Conservation (phyloP, 2,797 vertebrate genomes). For the Siniperca undulata region DNA sequence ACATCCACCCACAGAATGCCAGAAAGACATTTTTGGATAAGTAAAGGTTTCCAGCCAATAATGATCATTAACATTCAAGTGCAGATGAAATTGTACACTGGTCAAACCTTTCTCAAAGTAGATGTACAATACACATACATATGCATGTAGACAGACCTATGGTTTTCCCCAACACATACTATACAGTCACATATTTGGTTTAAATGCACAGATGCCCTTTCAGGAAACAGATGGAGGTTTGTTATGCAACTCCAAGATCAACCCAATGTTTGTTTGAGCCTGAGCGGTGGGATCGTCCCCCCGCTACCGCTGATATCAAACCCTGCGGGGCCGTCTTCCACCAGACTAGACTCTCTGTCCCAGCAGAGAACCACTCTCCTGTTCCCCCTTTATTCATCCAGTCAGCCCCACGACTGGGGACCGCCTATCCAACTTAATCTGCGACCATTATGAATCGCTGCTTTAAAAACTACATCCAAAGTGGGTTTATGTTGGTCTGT, state of each 20-base stretch:
- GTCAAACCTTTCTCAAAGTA: conserved; percentile 18
- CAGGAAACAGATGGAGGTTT: conserved; percentile 58
- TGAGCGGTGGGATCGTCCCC: conserved; percentile 43
- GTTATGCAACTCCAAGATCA: conserved; percentile 46
- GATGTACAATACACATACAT: conserved; percentile 11
- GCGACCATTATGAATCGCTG: conserved; percentile 52
- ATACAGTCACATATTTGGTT: conserved; percentile 19
- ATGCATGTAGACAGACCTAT: conserved; percentile 21
- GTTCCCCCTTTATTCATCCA: conserved; percentile 55
- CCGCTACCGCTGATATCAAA: conserved; percentile 57
- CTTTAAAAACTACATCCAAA: conserved; percentile 64
- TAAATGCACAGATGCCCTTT: conserved; percentile 64
- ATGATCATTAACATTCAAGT: background rate
- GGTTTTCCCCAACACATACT: conserved; percentile 13
- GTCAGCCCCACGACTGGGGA: conserved; percentile 39
- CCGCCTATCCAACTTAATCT: conserved; percentile 35
- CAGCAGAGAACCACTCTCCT: conserved; percentile 62
- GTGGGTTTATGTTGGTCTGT: conserved; percentile 45
- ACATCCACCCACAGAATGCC: background rate
- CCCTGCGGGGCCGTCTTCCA: conserved; percentile 28
- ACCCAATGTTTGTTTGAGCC: conserved; percentile 59
- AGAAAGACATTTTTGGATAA: background rate
- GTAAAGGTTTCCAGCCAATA: background rate
- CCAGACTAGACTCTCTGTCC: conserved; percentile 68
- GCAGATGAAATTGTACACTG: conserved; percentile 11